Evolutionary conservation across 2,113 vertebrate genomes (phyloP), one percentile per base, ranked within the genome.

Genomic region (Pygathrix nemaeus): DNA sequence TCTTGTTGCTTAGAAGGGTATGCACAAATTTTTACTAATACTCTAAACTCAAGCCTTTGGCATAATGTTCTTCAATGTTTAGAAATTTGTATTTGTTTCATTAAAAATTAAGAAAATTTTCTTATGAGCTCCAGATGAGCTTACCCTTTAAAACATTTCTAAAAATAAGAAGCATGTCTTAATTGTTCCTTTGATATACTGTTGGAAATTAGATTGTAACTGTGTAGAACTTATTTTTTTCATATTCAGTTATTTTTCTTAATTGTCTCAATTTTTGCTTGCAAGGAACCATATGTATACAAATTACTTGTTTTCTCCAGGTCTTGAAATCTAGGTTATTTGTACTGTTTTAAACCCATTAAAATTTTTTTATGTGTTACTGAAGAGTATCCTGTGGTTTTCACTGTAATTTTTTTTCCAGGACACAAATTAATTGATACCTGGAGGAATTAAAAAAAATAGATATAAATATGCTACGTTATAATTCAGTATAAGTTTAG

Each of bases 251-350:
- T 93, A 85, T 94, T 92, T 38, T 25, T 50, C 64, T 17, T 50
- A 95, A 52, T 81, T 50, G 30, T 86, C 72, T 96, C 35, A 57
- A 8, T 50, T 83, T 97, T 93, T 94, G 61, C 76, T 87, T 93
- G 16, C 48, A 95, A 95, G 14, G 14, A 93, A 73, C 32, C 12
- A 10, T 64, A 66, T 78, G 76, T 61, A 14, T 30, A 43, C 6
- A 50, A 76, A 78, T 85, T 72, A 7, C 57, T 66, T 94, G 10
- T 84, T 94, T 94, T 80, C 17, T 76, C 32, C 55, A 21, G 5
- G 17, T 84, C 48, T 95, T 94, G 17, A 81, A 85, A 78, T 82
- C 20, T 81, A 72, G 43, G 16, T 50, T 89, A 66, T 94, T 94
- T 92, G 23, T 95, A 17, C 85, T 64, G 35, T 45, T 88, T 85